Evolutionary conservation across 64 coral and sea anemone species (phyloP).

Genomic region (Actinia equina): DNA sequence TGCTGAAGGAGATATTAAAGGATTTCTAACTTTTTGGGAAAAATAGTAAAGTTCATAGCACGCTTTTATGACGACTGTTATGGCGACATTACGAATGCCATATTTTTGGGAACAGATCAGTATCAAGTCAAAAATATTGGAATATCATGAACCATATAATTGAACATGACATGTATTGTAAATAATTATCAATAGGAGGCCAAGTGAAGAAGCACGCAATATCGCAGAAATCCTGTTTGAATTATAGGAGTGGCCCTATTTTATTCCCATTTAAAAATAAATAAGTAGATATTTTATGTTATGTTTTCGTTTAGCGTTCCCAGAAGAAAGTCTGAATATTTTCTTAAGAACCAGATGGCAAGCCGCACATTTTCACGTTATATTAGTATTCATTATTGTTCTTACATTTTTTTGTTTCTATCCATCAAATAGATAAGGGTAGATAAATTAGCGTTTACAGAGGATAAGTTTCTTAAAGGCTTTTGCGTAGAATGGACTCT

Average conservation of each 20-base stretch:
- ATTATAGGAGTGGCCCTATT: background rate
- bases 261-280: background rate
- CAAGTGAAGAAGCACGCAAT: background rate
- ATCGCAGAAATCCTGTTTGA: background rate
- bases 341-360: no score
- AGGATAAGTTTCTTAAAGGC: conserved; percentile 34
- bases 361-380: background rate
- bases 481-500: conserved; percentile 44
- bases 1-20: no score
- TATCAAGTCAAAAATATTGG: background rate
- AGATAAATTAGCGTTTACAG: conserved; percentile 2
- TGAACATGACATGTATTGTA: background rate
- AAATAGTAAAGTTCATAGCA: background rate
- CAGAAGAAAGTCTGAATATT: no score
- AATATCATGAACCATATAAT: background rate
- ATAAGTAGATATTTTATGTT: background rate
- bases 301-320: background rate
- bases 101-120: background rate
- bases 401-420: background rate
- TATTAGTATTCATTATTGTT: background rate
- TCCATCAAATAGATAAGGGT: no score
- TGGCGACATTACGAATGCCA: background rate
- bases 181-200: background rate
- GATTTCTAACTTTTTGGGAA: background rate
- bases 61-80: background rate